A percentile compares a stretch with the other conserved stretches of the same genome.
phyloP scores from a whole-genome alignment of 2,113 vertebrate species.

The Lepisosteus oculatus region DNA sequence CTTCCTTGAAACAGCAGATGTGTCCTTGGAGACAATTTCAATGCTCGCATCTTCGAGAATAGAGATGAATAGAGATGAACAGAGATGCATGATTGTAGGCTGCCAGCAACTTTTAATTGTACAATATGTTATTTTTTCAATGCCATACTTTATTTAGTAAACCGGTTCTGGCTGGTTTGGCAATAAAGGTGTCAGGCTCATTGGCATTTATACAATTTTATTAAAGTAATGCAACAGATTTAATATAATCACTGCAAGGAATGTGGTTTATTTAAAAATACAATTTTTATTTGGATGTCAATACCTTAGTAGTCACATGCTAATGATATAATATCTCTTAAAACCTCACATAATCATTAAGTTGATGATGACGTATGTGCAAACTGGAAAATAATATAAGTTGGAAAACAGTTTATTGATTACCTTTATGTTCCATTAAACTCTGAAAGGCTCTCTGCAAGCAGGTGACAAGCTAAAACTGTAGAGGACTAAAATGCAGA shows the following conservation, averaged over 20 bases:
- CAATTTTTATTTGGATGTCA: background rate
- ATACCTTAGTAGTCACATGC: background rate
- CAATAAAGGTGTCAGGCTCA: no score
- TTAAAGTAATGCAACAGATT: no score
- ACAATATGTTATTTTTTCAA: no score
- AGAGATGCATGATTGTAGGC: background rate
- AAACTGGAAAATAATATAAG: background rate
- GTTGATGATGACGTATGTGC: background rate
- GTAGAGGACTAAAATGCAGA: background rate
- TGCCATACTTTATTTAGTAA: no score
- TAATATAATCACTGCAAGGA: no score
- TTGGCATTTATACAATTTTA: no score
- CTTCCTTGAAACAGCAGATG: conserved; percentile 1
- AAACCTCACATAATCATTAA: background rate
- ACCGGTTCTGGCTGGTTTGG: no score
- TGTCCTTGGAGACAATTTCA: background rate
- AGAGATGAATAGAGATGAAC: background rate
- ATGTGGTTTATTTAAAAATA: background rate
- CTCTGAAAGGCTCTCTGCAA: background rate
- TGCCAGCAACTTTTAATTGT: background rate
- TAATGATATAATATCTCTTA: background rate
- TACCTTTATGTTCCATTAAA: background rate
- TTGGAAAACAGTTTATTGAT: conserved; percentile 8
- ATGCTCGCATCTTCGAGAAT: background rate
- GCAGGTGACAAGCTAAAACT: background rate